Conservation (phyloP, 2,888 invertebrate genomes). For the Temnothorax unifasciatus region DNA sequence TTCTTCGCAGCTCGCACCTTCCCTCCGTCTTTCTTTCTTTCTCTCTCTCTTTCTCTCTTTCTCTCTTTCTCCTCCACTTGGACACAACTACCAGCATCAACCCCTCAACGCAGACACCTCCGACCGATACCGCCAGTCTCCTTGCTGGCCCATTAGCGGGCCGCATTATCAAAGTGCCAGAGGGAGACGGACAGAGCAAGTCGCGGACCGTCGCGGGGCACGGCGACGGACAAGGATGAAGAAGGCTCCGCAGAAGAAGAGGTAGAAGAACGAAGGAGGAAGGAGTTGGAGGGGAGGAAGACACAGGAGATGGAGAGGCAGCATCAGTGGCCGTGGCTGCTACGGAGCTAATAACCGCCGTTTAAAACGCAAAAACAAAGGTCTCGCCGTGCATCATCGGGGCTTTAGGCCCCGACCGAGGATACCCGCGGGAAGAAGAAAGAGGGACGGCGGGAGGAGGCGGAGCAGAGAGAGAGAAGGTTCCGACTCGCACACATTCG, state of each 20-base stretch:
- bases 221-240: constrained; percentile 46
- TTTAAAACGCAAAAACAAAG: constrained; percentile 84
- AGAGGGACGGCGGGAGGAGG: constrained; percentile 54
- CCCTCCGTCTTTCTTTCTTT: constrained; percentile 33
- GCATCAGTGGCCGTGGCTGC: constrained; percentile 71
- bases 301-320: constrained; percentile 52
- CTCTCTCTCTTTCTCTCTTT: constrained; percentile 18
- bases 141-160: constrained; percentile 80
- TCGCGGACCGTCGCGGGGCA: constrained; percentile 34
- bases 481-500: constrained; percentile 18
- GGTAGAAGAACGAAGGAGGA: constrained; percentile 30
- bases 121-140: constrained; percentile 66
- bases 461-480: constrained; percentile 55
- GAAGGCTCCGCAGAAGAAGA: constrained; percentile 30
- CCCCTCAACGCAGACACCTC: constrained; percentile 65
- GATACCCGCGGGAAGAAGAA: constrained; percentile 62
- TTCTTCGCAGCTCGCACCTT: constrained; percentile 63
- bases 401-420: constrained; percentile 53
- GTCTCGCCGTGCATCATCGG: constrained; percentile 67
- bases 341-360: constrained; percentile 83
- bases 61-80: constrained; percentile 58
- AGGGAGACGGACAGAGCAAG: constrained; percentile 58
- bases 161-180: constrained; percentile 77
- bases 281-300: constrained; percentile 32
- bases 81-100: constrained; percentile 69